These are phyloP conservation scores for Aspidoscelis tigris DNA, from an alignment of 2,113 vertebrate species.

Conservation along the genomic window DNA sequence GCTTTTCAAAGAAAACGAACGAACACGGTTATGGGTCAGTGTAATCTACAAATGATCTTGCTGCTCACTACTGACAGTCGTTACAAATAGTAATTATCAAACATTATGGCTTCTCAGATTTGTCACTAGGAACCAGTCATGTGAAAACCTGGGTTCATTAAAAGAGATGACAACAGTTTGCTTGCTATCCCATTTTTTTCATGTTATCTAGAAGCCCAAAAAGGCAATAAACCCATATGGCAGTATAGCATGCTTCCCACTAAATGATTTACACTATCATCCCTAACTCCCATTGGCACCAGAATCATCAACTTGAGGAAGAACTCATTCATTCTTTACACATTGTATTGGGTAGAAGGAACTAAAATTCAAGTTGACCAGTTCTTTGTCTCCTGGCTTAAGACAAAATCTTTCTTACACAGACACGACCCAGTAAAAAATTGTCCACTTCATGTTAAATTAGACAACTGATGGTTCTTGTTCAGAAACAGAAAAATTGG, in stretches of 20 bases:
- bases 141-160: background rate
- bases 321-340: background rate
- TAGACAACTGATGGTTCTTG: slow-evolving; percentile 11
- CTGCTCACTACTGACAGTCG: background rate
- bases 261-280: background rate
- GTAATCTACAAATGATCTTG: background rate
- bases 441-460: background rate
- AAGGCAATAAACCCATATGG: background rate
- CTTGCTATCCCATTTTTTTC: background rate
- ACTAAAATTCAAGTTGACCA: background rate
- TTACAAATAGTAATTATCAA: background rate
- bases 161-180: background rate
- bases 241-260: background rate
- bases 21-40: slow-evolving; percentile 8
- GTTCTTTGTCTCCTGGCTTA: background rate
- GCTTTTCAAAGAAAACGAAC: slow-evolving; percentile 3
- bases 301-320: background rate
- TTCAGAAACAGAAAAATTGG: background rate
- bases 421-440: background rate
- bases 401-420: background rate
- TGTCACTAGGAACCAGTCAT: background rate
- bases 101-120: background rate
- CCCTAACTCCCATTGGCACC: background rate
- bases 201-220: background rate
- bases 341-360: background rate